Evolutionary conservation across 2,888 invertebrate genomes (phyloP).

Genomic region (Cetonia aurata): DNA sequence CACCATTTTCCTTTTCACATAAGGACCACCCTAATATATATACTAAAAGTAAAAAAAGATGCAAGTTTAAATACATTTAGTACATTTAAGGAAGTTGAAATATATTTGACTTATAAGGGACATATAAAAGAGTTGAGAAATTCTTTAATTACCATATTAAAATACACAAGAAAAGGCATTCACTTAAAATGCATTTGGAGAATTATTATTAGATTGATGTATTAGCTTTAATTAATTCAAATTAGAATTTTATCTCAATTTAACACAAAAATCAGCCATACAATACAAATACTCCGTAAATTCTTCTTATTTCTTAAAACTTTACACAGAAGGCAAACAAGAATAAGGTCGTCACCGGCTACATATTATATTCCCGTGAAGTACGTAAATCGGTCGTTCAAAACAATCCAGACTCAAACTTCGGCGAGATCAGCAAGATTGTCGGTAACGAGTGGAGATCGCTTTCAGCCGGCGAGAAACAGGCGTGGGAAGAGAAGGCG

Average conservation of each 20-base stretch:
- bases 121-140: not conserved
- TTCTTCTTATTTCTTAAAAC: too few species aligned
- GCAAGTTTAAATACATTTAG: not conserved
- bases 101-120: too few species aligned
- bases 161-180: conserved; percentile 9
- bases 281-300: too few species aligned
- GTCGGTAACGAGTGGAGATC: conserved; percentile 94
- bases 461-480: conserved; percentile 87
- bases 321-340: conserved; percentile 69
- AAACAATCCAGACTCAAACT: conserved; percentile 93
- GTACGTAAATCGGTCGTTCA: conserved; percentile 92
- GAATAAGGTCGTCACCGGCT: conserved; percentile 93
- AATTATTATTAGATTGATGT: not conserved
- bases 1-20: too few species aligned
- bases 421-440: conserved; percentile 86
- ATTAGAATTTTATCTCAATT: too few species aligned
- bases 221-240: too few species aligned
- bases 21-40: too few species aligned
- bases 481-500: conserved; percentile 95
- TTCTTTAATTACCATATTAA: conserved; percentile 26
- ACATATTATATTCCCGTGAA: conserved; percentile 98
- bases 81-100: too few species aligned
- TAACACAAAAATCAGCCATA: too few species aligned
- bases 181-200: too few species aligned
- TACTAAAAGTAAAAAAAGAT: conserved; percentile 11